Conservation (phyloP, 1,140 invertebrate species). For the Heterodera schachtii region DNA sequence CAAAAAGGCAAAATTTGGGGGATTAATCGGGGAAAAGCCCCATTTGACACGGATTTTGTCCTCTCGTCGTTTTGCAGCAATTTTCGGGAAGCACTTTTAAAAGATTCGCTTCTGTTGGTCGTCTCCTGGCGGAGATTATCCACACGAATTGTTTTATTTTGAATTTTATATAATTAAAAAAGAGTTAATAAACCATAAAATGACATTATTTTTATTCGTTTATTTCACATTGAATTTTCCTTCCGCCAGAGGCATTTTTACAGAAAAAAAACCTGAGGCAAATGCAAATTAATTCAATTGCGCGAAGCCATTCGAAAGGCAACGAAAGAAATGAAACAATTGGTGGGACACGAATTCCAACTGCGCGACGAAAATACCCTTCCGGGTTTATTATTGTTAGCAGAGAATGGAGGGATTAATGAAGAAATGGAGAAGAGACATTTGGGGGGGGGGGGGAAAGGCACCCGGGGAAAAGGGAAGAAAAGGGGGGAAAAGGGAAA, state of each 20-base stretch:
- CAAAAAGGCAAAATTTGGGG: neutral
- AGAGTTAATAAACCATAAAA: neutral
- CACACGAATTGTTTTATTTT: neutral
- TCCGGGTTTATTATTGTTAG: neutral
- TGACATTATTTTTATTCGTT: neutral
- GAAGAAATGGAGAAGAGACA: neutral
- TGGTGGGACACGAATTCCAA: neutral
- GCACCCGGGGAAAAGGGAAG: neutral
- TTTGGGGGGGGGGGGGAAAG: neutral
- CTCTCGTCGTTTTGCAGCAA: neutral
- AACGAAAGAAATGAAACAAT: neutral
- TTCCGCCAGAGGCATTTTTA: neutral
- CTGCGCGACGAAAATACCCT: neutral
- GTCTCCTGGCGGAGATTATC: no score
- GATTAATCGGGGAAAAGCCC: neutral
- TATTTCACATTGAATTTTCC: neutral
- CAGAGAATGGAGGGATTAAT: neutral
- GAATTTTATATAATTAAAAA: neutral
- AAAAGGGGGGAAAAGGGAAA: no score
- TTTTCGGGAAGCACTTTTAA: neutral
- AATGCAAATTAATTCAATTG: neutral
- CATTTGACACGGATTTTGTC: conserved; percentile 2
- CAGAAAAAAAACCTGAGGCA: neutral
- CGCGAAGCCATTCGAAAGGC: neutral
- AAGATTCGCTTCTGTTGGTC: neutral